Evolutionary conservation across 2,797 vertebrate genomes (phyloP).

Genomic region (Kryptopterus vitreolus): DNA sequence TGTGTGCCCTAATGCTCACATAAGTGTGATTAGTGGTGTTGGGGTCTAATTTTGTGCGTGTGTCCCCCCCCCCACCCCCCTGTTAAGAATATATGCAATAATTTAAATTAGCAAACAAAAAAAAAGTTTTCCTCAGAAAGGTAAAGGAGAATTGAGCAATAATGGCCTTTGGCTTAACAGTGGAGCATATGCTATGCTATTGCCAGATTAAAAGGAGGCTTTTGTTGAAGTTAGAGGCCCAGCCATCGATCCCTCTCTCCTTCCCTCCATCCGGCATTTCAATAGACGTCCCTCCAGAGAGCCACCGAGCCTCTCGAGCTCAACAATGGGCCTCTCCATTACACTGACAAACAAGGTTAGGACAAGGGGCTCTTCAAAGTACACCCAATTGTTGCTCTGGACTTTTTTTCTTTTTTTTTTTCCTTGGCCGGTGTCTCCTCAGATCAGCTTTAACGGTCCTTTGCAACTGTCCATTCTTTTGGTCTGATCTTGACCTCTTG

Average conservation of each 20-base stretch:
- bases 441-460: slow-evolving; percentile 54
- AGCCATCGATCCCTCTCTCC: slow-evolving; percentile 51
- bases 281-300: slow-evolving; percentile 52
- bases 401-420: slow-evolving; percentile 25
- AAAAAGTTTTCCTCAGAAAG: slow-evolving; percentile 31
- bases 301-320: slow-evolving; percentile 34
- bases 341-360: slow-evolving; percentile 57
- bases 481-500: slow-evolving; percentile 41
- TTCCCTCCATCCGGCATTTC: slow-evolving; percentile 44
- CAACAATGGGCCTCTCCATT: slow-evolving; percentile 52
- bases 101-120: neutral
- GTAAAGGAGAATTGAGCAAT: slow-evolving; percentile 55
- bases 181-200: slow-evolving; percentile 61
- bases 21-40: neutral
- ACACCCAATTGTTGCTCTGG: slow-evolving; percentile 31
- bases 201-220: slow-evolving; percentile 55
- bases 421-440: slow-evolving; percentile 41
- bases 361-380: slow-evolving; percentile 48
- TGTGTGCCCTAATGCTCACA: neutral
- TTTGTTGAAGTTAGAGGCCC: slow-evolving; percentile 58
- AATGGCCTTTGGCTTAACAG: slow-evolving; percentile 62
- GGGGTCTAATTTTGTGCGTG: too few relatives aligned
- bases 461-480: slow-evolving; percentile 44
- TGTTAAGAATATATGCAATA: neutral
- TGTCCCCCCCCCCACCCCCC: too few relatives aligned